Conservation (phyloP, 2,113 vertebrate genomes). For the Symphodus melops region DNA sequence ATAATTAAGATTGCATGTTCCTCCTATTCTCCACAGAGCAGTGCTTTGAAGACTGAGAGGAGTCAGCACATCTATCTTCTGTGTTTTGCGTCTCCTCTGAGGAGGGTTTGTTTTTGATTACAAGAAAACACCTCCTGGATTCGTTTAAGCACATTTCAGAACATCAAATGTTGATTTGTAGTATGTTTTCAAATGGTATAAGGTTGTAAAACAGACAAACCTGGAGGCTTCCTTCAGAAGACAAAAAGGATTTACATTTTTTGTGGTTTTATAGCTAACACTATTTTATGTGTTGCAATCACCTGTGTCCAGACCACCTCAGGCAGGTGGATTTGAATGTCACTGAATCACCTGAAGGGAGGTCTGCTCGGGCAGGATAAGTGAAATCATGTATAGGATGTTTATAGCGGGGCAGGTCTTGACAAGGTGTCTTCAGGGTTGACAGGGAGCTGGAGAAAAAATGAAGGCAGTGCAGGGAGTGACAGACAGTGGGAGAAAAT, state of each 20-base stretch:
- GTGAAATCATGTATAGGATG: slow-evolving; percentile 49
- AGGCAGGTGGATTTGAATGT: slow-evolving; percentile 18
- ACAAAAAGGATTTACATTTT: background rate
- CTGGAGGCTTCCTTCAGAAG: background rate
- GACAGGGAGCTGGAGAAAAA: slow-evolving; percentile 22
- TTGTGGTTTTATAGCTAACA: slow-evolving; percentile 19
- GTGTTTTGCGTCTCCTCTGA: background rate
- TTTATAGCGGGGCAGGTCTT: slow-evolving; percentile 22
- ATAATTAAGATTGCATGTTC: slow-evolving; percentile 37
- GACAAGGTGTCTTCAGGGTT: slow-evolving; percentile 39
- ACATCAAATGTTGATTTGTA: background rate
- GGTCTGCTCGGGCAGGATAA: slow-evolving; percentile 55
- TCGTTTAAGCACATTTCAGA: background rate
- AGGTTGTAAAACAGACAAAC: background rate
- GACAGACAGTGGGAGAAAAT: background rate
- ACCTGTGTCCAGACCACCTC: slow-evolving; percentile 35
- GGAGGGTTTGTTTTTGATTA: background rate
- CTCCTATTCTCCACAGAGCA: slow-evolving; percentile 28
- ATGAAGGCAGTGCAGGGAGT: slow-evolving; percentile 24
- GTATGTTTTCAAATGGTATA: background rate
- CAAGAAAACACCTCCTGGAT: background rate
- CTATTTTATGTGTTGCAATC: slow-evolving; percentile 15
- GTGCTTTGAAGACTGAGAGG: slow-evolving; percentile 24
- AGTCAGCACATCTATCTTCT: slow-evolving; percentile 34
- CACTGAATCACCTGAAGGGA: slow-evolving; percentile 36